Evolutionary conservation across 2,888 invertebrate genomes (phyloP).

Genomic region (Sycophila texana): DNA sequence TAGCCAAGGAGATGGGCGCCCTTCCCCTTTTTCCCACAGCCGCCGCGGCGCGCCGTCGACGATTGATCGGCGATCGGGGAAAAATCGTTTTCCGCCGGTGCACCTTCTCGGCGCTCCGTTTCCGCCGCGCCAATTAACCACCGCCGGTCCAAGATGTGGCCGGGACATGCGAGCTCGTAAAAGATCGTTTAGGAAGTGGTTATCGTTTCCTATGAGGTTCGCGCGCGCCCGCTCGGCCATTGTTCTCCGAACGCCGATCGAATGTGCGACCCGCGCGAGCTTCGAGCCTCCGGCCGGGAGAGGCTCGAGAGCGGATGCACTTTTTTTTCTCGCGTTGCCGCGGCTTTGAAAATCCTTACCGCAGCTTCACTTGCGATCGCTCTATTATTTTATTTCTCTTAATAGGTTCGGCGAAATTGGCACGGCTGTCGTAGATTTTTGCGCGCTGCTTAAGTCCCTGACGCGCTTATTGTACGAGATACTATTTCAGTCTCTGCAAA

Average conservation of each 20-base stretch:
- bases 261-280: constrained; percentile 52
- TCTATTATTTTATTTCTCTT: too few relatives aligned
- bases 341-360: too few relatives aligned
- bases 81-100: constrained; percentile 24
- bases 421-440: too few relatives aligned
- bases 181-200: constrained; percentile 58
- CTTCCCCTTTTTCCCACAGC: too few relatives aligned
- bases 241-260: constrained; percentile 58
- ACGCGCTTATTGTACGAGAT: too few relatives aligned
- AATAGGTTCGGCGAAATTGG: too few relatives aligned
- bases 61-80: constrained; percentile 1
- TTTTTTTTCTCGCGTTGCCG: not conserved
- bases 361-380: too few relatives aligned
- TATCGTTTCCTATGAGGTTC: constrained; percentile 50
- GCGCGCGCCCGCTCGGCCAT: constrained; percentile 47
- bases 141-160: constrained; percentile 30
- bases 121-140: constrained; percentile 31
- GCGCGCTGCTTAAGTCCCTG: too few relatives aligned
- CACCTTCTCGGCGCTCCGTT: not conserved
- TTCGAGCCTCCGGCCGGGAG: not conserved
- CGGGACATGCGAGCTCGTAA: constrained; percentile 57
- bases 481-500: too few relatives aligned
- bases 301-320: not conserved
- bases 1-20: not conserved
- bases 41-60: too few relatives aligned